Evolutionary conservation across 1,140 invertebrate species (phyloP), one percentile per base, ranked within the genome.

Genomic region (Harlomillsia oculata): DNA sequence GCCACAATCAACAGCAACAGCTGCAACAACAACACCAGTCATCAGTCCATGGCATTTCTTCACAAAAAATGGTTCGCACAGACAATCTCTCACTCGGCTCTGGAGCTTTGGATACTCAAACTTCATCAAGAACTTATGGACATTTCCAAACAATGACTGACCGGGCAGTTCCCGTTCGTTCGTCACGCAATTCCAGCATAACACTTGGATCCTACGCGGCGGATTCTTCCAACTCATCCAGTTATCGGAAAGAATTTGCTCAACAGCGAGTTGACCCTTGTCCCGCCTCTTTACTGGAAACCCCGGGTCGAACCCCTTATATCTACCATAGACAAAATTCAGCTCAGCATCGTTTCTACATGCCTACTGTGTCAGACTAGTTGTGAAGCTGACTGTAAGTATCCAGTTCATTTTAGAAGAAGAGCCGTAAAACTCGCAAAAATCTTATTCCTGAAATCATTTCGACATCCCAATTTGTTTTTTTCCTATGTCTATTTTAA

Each of bases 281-380:
- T 40, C 64, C 64, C 8, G 64, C 64, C 18, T 28, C 57, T 8
- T 30, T 57, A 18, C 50, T 65, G 21, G 64, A 65, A 50, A 43
- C 49, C 16, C 36, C 46, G n/a, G n/a, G n/a, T n/a, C 60, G 56
- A 41, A 60, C 64, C 1, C 57, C 57, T n/a, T 65, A 50, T 26
- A 58, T 56, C 21, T 56, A 43, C 14, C 29, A 65, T 21, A 32
- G 64, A n/a, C 56, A 65, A 34, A 54, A 57, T 29, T 65, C 64
- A 8, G 32, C 28, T 34, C 44, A 41, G 18, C 64, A 65, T 60
- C 56, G 58, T 4, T 62, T 65, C 41, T 65, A 60, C 44, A 62
- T 60, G 64, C 60, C 60, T 6, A 52, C 26, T 30, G 64, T 58
- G 18, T 56, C 60, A 5, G 56, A 65, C 45, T 65, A 62, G 37